Conservation (phyloP, 64 coral and sea anemone species). For the Porites lutea region DNA sequence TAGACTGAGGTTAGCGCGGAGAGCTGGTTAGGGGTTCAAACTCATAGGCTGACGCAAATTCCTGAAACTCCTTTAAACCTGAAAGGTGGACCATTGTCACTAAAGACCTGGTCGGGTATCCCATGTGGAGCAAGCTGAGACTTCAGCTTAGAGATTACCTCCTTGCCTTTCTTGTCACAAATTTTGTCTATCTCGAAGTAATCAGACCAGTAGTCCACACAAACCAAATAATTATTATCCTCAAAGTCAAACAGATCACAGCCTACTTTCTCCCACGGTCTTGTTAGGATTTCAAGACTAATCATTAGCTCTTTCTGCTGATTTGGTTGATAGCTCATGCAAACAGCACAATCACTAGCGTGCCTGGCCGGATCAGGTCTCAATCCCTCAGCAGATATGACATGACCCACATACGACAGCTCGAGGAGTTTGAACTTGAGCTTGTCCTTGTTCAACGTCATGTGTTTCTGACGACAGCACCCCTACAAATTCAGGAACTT, state of each 20-base stretch:
- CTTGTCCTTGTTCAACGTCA: neutral
- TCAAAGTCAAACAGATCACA: conserved; percentile 21
- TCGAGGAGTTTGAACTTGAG: neutral
- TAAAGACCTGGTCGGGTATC: conserved; percentile 13
- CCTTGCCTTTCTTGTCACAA: conserved; percentile 13
- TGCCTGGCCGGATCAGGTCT: neutral
- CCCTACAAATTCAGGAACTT: neutral
- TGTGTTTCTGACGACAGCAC: neutral
- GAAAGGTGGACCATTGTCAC: conserved; percentile 56
- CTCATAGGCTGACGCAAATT: conserved; percentile 33
- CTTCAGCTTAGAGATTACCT: conserved; percentile 49
- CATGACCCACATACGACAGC: conserved; percentile 14
- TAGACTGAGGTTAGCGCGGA: conserved; percentile 6
- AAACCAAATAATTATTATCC: conserved; percentile 33
- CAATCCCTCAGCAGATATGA: neutral
- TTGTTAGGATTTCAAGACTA: neutral
- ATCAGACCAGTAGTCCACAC: conserved; percentile 31
- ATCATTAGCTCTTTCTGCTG: no score
- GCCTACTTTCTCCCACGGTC: conserved; percentile 57
- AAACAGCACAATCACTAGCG: neutral
- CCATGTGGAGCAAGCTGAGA: conserved; percentile 38
- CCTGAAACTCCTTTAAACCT: conserved; percentile 7
- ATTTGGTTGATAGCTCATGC: no score
- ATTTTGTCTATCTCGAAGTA: conserved; percentile 46
- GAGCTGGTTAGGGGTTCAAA: conserved; percentile 15